A percentile compares a stretch with the other conserved stretches of the same genome.
These are phyloP conservation scores for Corythaeola cristata DNA, from an alignment of 2,113 vertebrate genomes.

Conservation along the genomic window DNA sequence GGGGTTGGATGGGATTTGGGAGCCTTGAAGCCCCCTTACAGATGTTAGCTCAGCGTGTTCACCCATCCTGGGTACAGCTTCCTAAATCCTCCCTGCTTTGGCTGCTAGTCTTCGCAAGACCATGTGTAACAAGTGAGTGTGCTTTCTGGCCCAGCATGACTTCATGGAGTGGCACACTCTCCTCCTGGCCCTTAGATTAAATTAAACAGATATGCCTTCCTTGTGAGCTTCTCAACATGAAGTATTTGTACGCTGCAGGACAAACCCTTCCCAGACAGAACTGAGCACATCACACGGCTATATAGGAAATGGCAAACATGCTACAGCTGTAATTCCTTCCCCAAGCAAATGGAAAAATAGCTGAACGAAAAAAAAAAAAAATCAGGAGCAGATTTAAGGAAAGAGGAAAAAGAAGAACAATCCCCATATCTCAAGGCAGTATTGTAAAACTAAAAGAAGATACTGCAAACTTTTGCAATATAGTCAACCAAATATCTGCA, in stretches of 20 bases:
- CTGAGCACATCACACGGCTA: not conserved
- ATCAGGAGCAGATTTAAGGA: not conserved
- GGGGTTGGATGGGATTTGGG: not conserved
- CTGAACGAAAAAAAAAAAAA: not conserved
- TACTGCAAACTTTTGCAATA: not conserved
- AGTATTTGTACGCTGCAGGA: not conserved
- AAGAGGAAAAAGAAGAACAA: not conserved
- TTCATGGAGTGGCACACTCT: not conserved
- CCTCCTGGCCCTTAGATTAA: not conserved
- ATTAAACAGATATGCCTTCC: not conserved
- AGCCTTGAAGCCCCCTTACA: not conserved
- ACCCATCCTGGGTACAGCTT: not conserved
- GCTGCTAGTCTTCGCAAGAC: not conserved
- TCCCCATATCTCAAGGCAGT: not conserved
- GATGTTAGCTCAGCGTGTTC: not conserved
- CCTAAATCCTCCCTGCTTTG: not conserved
- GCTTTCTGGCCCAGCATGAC: not conserved
- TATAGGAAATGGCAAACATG: not conserved
- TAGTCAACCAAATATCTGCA: not conserved
- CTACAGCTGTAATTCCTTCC: not conserved
- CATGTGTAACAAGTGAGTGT: accelerated
- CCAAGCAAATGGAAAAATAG: not conserved
- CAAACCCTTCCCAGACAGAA: not conserved
- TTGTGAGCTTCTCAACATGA: not conserved
- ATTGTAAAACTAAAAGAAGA: not conserved